Conservation (phyloP, 1,140 invertebrate genomes). For the Aradophagus sp. region DNA sequence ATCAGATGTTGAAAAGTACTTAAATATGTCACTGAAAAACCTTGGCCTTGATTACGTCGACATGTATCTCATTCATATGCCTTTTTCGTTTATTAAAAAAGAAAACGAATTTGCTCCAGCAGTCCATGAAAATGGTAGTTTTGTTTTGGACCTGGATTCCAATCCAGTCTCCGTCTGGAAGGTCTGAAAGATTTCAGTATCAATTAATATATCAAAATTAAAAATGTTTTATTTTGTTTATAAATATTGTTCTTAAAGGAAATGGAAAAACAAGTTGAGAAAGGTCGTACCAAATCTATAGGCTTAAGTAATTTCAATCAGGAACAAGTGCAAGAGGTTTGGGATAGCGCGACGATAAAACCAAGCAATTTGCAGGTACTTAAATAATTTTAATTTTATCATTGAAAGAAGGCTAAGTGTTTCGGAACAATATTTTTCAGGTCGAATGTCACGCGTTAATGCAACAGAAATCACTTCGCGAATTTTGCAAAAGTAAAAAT, state of each 20-base stretch:
- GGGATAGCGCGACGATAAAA: constrained; percentile 79
- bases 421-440: constrained; percentile 64
- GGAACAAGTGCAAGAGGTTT: constrained; percentile 79
- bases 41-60: constrained; percentile 89
- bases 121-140: constrained; percentile 77
- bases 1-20: constrained; percentile 81
- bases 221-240: no score
- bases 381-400: no score
- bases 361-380: constrained; percentile 82
- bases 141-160: constrained; percentile 80
- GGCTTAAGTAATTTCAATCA: constrained; percentile 89
- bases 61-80: constrained; percentile 88
- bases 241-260: constrained; percentile 69
- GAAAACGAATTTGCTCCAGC: constrained; percentile 72
- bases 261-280: constrained; percentile 84
- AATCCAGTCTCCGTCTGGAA: constrained; percentile 84
- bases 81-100: constrained; percentile 80
- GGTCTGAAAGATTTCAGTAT: constrained; percentile 74
- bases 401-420: background rate
- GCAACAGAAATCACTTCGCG: constrained; percentile 84
- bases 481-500: constrained; percentile 82
- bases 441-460: constrained; percentile 89
- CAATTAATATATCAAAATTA: no score
- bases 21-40: constrained; percentile 82
- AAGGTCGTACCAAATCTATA: constrained; percentile 80